Conservation (phyloP, 2,888 invertebrate genomes). For the Netelia fuscicornis region DNA sequence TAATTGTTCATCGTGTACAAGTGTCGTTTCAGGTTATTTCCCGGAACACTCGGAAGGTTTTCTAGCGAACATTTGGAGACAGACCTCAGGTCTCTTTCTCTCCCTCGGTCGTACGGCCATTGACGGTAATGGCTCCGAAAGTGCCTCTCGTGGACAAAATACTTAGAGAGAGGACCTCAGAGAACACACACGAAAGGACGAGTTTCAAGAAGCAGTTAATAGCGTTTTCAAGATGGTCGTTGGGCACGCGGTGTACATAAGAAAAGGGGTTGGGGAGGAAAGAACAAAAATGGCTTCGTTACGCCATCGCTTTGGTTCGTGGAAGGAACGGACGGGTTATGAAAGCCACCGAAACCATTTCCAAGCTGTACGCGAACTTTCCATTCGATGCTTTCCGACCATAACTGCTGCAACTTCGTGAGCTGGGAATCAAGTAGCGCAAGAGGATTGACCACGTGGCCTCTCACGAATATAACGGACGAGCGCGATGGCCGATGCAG, state of each 20-base stretch:
- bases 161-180: conserved; percentile 19
- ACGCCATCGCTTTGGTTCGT: conserved; percentile 22
- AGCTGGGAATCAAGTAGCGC: conserved; percentile 57
- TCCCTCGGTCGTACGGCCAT: conserved; percentile 23
- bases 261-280: conserved; percentile 1
- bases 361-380: conserved; percentile 48
- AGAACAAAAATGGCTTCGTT: conserved; percentile 40
- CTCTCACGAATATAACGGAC: conserved; percentile 18
- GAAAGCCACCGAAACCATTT: conserved; percentile 36
- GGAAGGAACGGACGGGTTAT: conserved; percentile 11
- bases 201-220: conserved; percentile 54
- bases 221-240: conserved; percentile 52
- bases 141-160: conserved; percentile 65
- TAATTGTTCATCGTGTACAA: conserved; percentile 65
- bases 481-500: conserved; percentile 38
- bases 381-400: conserved; percentile 34
- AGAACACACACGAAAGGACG: conserved; percentile 31
- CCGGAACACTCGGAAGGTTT: conserved; percentile 42
- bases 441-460: conserved; percentile 37
- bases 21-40: conserved; percentile 62
- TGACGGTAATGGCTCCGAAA: conserved; percentile 58
- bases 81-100: conserved; percentile 16
- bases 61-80: conserved; percentile 27
- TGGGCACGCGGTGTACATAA: conserved; percentile 42
- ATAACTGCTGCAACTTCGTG: conserved; percentile 45